phyloP scores from a whole-genome alignment of 2,797 vertebrate species.

The Lacerta bilineata region DNA sequence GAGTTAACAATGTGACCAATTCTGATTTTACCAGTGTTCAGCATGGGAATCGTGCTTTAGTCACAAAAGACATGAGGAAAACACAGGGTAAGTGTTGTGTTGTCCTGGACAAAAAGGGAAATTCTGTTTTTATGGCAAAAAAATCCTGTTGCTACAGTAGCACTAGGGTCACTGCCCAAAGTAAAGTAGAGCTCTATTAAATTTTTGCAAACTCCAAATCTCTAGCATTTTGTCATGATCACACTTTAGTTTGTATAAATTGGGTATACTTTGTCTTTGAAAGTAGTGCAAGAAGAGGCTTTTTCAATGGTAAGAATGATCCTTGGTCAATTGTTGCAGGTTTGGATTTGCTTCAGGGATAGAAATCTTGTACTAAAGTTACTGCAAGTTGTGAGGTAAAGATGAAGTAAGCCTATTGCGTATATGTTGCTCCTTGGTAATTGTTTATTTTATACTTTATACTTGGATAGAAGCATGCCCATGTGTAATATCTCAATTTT shows the following conservation, averaged over 20 bases:
- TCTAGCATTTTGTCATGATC: neutral
- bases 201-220: neutral
- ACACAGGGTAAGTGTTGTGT: conserved; percentile 89
- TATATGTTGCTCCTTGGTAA: neutral
- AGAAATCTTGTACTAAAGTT: neutral
- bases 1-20: conserved; percentile 97
- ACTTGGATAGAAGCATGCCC: neutral
- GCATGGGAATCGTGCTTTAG: conserved; percentile 99
- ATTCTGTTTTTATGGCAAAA: neutral
- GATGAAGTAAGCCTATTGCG: neutral
- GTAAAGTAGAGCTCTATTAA: conserved; percentile 25
- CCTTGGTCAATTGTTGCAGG: neutral
- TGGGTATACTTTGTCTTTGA: neutral
- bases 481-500: conserved; percentile 58
- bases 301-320: neutral
- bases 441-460: conserved; percentile 14
- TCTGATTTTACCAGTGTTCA: conserved; percentile 96
- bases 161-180: conserved; percentile 6
- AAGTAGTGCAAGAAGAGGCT: neutral
- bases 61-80: conserved; percentile 99
- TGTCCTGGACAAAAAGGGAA: neutral
- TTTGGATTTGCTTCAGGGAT: neutral
- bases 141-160: conserved; percentile 6
- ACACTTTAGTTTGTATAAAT: neutral
- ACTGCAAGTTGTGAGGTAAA: neutral